A percentile compares a stretch with the other conserved stretches of the same genome.
Evolutionary conservation across 2,888 invertebrate species (phyloP).

Genomic region (Dermolepida albohirtum): DNA sequence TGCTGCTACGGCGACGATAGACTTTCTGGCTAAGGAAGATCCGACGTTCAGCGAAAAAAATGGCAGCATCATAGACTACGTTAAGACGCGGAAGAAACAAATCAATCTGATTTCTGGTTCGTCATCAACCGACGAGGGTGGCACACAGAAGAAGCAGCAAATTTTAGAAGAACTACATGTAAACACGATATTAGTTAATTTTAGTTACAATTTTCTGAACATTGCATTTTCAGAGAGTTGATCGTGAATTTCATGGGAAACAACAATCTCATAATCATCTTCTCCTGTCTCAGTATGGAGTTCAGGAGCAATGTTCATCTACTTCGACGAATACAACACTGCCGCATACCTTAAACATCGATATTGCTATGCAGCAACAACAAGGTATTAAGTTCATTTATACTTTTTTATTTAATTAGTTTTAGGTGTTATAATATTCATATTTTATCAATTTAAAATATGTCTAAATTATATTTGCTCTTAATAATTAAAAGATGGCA

Average conservation of each 20-base stretch:
- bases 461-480: too few species aligned
- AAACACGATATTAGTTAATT: slow-evolving; percentile 45
- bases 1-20: slow-evolving; percentile 59
- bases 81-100: slow-evolving; percentile 62
- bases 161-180: slow-evolving; percentile 76
- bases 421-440: too few species aligned
- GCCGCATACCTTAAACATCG: slow-evolving; percentile 67
- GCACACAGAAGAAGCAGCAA: slow-evolving; percentile 76
- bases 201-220: slow-evolving; percentile 6
- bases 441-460: too few species aligned
- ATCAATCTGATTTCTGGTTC: slow-evolving; percentile 50
- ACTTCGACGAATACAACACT: slow-evolving; percentile 58
- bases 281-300: slow-evolving; percentile 58
- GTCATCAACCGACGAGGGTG: slow-evolving; percentile 67
- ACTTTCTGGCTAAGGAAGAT: slow-evolving; percentile 67
- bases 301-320: slow-evolving; percentile 59
- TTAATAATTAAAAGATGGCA: too few species aligned
- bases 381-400: slow-evolving; percentile 49
- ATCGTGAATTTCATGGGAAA: slow-evolving; percentile 74
- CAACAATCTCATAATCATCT: slow-evolving; percentile 59
- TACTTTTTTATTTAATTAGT: too few species aligned
- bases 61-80: slow-evolving; percentile 63
- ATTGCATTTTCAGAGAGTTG: slow-evolving; percentile 66
- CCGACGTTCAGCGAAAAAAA: slow-evolving; percentile 66
- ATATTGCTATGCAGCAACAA: slow-evolving; percentile 64